phyloP scores from a whole-genome alignment of 23 tunicate species.

The Phallusia fumigata region DNA sequence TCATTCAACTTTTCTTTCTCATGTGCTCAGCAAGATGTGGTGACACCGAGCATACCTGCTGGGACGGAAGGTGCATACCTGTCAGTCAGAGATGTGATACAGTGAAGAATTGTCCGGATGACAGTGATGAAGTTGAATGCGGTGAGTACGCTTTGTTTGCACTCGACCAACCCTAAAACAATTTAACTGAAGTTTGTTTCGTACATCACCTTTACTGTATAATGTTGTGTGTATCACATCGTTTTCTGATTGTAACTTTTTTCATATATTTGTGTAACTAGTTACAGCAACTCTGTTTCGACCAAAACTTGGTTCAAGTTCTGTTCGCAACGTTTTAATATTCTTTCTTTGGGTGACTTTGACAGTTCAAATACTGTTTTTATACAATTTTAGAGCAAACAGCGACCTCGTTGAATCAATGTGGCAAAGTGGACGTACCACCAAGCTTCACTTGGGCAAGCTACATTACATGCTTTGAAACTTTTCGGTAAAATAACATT shows the following conservation, averaged over 20 bases:
- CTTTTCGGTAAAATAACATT: background rate
- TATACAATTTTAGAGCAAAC: background rate
- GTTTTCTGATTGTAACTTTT: too few relatives aligned
- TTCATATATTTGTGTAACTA: too few relatives aligned
- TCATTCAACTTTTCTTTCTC: background rate
- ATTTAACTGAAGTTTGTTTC: too few relatives aligned
- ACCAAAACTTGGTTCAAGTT: too few relatives aligned
- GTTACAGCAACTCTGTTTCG: too few relatives aligned
- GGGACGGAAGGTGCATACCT: conserved; percentile 10
- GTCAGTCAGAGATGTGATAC: background rate
- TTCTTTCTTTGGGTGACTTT: too few relatives aligned
- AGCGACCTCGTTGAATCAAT: background rate
- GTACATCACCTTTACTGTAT: too few relatives aligned
- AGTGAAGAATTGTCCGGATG: conserved; percentile 4
- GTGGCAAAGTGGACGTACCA: conserved; percentile 9
- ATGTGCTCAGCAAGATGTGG: background rate
- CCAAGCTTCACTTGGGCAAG: conserved; percentile 8
- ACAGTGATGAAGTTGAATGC: conserved; percentile 17
- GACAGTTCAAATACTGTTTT: too few relatives aligned
- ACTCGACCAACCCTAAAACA: too few relatives aligned
- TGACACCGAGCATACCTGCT: background rate
- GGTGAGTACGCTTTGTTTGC: background rate
- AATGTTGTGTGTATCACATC: too few relatives aligned
- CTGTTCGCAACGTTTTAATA: too few relatives aligned
- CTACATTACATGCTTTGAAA: background rate